Percentiles rank a stretch among this genome's conserved stretches.
Conservation (phyloP, 2,888 invertebrate genomes). For the Tinea trinotella region DNA sequence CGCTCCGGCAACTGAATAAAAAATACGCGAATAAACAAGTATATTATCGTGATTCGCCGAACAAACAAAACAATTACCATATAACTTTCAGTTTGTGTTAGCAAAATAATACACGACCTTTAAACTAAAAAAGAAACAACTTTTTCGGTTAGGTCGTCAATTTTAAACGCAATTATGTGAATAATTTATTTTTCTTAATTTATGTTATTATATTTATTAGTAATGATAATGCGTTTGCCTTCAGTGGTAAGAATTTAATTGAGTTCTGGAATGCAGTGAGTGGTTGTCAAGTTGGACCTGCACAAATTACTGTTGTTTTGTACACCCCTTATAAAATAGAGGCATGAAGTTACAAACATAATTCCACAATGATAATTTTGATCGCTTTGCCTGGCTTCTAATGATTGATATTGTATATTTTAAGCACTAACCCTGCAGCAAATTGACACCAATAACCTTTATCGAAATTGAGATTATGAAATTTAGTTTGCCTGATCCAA, state of each 20-base stretch:
- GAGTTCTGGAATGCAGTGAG: slow-evolving; percentile 19
- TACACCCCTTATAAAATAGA: slow-evolving; percentile 31
- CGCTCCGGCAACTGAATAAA: slow-evolving; percentile 28
- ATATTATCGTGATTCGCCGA: slow-evolving; percentile 21
- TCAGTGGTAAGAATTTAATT: slow-evolving; percentile 54
- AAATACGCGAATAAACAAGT: slow-evolving; percentile 27
- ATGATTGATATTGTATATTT: slow-evolving; percentile 19
- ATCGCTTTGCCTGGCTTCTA: slow-evolving; percentile 39
- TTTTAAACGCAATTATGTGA: background rate
- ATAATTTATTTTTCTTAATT: background rate
- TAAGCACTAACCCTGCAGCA: slow-evolving; percentile 6
- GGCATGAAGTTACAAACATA: slow-evolving; percentile 55
- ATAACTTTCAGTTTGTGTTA: slow-evolving; percentile 14
- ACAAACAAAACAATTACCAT: slow-evolving; percentile 25
- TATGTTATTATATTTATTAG: background rate
- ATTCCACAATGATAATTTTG: slow-evolving; percentile 34
- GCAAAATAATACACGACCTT: background rate
- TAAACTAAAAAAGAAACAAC: background rate
- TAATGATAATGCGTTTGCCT: slow-evolving; percentile 50
- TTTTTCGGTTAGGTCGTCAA: background rate
- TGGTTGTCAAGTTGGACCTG: slow-evolving; percentile 11
- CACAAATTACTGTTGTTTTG: slow-evolving; percentile 4
- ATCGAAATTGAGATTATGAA: background rate
- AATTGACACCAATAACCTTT: background rate
- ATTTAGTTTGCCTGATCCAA: slow-evolving; percentile 7